Percentiles rank a stretch among this genome's conserved stretches.
These are phyloP conservation scores for Cettia cetti DNA, from an alignment of 2,113 vertebrate genomes.

Conservation along the genomic window DNA sequence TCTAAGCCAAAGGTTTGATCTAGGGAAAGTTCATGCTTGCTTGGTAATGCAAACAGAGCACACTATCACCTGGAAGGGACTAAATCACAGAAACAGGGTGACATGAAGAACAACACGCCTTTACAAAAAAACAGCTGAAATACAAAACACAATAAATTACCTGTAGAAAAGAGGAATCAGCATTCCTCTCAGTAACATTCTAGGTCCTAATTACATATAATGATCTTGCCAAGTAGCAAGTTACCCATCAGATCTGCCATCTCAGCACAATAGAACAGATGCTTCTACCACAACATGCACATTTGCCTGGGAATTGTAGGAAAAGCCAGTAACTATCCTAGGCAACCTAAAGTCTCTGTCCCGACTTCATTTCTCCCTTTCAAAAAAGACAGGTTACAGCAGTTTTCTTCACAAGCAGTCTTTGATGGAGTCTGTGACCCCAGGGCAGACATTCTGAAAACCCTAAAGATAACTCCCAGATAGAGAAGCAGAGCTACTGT, in stretches of 20 bases:
- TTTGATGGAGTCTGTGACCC: neutral
- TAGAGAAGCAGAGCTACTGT: neutral
- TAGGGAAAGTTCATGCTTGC: neutral
- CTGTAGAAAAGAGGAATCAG: neutral
- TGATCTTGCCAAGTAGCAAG: neutral
- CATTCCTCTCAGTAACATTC: neutral
- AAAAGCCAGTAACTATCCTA: neutral
- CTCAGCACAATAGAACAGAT: neutral
- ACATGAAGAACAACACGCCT: neutral
- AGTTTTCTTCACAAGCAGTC: neutral
- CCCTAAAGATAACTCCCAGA: neutral
- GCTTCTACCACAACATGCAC: neutral
- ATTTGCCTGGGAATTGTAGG: neutral
- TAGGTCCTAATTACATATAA: neutral
- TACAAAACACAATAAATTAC: neutral
- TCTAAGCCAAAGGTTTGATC: neutral
- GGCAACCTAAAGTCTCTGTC: neutral
- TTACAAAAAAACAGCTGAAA: neutral
- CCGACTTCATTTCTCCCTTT: neutral
- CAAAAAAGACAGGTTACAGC: neutral
- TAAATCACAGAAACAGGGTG: neutral
- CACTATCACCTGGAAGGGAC: neutral
- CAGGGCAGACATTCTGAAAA: conserved; percentile 21
- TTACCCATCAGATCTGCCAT: neutral
- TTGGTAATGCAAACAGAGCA: neutral